These are phyloP conservation scores for Hyperoplus immaculatus DNA, from an alignment of 2,797 vertebrate species.

Conservation along the genomic window DNA sequence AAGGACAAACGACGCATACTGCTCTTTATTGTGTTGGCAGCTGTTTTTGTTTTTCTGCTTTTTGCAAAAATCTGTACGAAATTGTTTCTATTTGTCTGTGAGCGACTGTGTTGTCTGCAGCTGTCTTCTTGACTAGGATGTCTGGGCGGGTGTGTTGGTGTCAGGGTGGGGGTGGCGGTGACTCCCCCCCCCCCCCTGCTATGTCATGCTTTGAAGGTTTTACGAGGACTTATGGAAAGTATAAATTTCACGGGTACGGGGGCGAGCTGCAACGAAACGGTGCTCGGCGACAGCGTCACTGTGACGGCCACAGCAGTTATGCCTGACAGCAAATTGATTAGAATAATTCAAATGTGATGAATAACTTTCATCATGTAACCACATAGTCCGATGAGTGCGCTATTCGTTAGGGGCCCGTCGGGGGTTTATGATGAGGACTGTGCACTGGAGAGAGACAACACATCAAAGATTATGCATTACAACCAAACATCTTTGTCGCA, in stretches of 20 bases:
- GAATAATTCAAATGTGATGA: slow-evolving; percentile 97
- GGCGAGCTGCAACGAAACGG: slow-evolving; percentile 90
- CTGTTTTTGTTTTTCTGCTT: slow-evolving; percentile 64
- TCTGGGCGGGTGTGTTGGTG: slow-evolving; percentile 33
- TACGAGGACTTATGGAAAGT: slow-evolving; percentile 86
- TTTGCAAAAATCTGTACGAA: slow-evolving; percentile 62
- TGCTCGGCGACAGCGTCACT: slow-evolving; percentile 89
- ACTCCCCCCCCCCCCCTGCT: slow-evolving; percentile 74
- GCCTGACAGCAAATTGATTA: slow-evolving; percentile 97
- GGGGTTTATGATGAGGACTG: slow-evolving; percentile 74
- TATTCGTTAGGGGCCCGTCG: slow-evolving; percentile 69
- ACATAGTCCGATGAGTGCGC: slow-evolving; percentile 71
- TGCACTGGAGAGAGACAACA: slow-evolving; percentile 78
- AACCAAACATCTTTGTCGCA: slow-evolving; percentile 68
- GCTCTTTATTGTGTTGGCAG: slow-evolving; percentile 73
- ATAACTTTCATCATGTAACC: slow-evolving; percentile 94
- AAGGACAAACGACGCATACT: slow-evolving; percentile 38
- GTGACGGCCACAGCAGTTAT: slow-evolving; percentile 89
- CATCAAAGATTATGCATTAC: slow-evolving; percentile 72
- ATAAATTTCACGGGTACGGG: slow-evolving; percentile 84
- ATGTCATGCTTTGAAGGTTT: slow-evolving; percentile 92
- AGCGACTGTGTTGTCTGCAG: slow-evolving; percentile 61
- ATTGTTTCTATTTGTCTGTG: slow-evolving; percentile 76
- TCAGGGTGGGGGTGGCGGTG: slow-evolving; percentile 41
- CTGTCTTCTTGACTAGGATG: slow-evolving; percentile 58